Base-by-base conservation (phyloP, 1,140 invertebrate genomes). In the Tachypleus tridentatus region DNA sequence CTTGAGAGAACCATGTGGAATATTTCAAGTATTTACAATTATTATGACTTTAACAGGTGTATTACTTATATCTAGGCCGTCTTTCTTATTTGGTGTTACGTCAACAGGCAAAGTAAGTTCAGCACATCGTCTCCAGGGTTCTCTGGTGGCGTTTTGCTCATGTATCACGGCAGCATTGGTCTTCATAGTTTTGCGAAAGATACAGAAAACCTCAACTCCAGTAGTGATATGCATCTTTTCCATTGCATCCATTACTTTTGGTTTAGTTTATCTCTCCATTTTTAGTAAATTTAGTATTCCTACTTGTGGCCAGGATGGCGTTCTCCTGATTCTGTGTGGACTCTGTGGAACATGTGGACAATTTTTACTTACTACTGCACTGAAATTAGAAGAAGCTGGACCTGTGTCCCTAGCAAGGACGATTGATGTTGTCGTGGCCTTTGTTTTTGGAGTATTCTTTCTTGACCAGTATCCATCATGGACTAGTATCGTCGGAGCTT, bases 361-460 rank as follows among this genome's bases (percentile, higher is more conserved):
- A 77, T 91, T 93, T 63, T 78, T 93, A 47, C 75, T 93, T 5
- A 92, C 90, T 4, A 80, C 92, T 71, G 88, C 91, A 4, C 77
- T 93, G 60, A 88, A 93, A 77, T 80, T 90, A 70, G 91, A 94
- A 76, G 87, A 93, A 75, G 91, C 90, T 4, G 89, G 90, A 10
- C 89, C 90, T 29, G 88, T 93, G 1, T 86, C 91, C 2, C 90
- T 94, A 65, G 89, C 89, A 8, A 80, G 91, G 11, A 64, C 69
- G 29, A 86, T 87, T 48, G 91, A 93, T 75, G 93, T 94, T 67
- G 87, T 93, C 0, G 91, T 93, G 77, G 90, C 91, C 8, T 93
- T 94, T 74, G 81, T 92, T 63, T 93, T 90, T 89, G 89, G 93
- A 76, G 69, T 73, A 1, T 63, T 70, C 58, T 70, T 70, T 51